These are phyloP conservation scores for Anabacerthia variegaticeps DNA, from an alignment of 2,797 vertebrate genomes.

Conservation along the genomic window DNA sequence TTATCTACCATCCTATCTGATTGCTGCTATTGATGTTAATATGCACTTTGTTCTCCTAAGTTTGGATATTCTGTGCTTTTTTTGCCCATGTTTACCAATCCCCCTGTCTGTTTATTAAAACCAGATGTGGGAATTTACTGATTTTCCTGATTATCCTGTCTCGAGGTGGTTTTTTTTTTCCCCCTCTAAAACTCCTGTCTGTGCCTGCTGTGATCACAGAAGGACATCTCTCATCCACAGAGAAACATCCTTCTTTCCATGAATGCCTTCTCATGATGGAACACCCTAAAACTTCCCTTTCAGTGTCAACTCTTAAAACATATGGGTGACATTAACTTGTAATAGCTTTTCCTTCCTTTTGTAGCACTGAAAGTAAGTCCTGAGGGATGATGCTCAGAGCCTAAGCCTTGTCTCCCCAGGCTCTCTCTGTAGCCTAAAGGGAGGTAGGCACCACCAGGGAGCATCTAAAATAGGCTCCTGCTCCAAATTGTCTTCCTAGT, in stretches of 20 bases:
- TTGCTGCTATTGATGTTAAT: neutral
- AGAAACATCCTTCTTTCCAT: neutral
- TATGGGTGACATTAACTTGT: slow-evolving; percentile 19
- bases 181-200: neutral
- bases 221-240: neutral
- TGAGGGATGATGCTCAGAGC: neutral
- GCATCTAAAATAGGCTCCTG: neutral
- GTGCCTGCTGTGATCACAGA: slow-evolving; percentile 1
- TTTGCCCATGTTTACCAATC: neutral
- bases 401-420: neutral
- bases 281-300: neutral
- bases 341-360: slow-evolving; percentile 24
- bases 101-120: neutral
- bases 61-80: neutral
- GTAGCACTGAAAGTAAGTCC: neutral
- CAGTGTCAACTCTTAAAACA: neutral
- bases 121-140: neutral
- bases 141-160: neutral
- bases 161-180: neutral
- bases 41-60: neutral
- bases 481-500: neutral
- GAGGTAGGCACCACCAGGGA: neutral
- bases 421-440: neutral
- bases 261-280: neutral
- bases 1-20: neutral